These are phyloP conservation scores for Pteropus alecto DNA, from an alignment of 2,113 vertebrate species.

Conservation along the genomic window DNA sequence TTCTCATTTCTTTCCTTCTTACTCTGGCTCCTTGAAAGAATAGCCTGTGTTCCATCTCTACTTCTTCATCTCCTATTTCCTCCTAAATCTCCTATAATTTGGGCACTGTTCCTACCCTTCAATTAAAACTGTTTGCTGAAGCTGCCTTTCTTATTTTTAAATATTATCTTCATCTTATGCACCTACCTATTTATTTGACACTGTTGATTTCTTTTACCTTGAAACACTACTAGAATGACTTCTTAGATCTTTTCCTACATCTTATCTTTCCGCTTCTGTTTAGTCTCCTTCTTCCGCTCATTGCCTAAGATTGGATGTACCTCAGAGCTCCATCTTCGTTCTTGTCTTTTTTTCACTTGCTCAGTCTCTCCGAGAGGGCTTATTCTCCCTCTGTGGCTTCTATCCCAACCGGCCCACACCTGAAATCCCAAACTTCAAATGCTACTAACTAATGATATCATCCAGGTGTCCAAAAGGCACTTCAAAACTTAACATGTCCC, in stretches of 20 bases:
- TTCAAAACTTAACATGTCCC: neutral
- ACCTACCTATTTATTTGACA: neutral
- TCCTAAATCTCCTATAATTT: neutral
- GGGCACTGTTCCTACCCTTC: neutral
- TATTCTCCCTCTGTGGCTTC: neutral
- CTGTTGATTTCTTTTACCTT: neutral
- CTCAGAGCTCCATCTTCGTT: neutral
- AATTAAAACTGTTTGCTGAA: slow-evolving; percentile 21
- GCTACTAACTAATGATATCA: slow-evolving; percentile 10
- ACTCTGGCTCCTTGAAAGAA: neutral
- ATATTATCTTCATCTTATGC: neutral
- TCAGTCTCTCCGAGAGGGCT: neutral
- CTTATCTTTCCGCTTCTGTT: neutral
- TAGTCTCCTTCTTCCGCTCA: neutral
- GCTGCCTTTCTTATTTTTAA: slow-evolving; percentile 32
- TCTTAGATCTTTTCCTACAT: neutral
- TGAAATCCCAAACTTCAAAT: neutral
- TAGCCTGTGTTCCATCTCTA: neutral
- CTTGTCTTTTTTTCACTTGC: neutral
- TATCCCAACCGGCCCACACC: neutral
- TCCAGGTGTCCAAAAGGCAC: neutral
- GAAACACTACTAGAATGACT: neutral
- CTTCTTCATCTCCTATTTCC: neutral
- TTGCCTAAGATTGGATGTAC: neutral
- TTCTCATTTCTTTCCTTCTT: slow-evolving; percentile 9